A percentile compares a stretch with the other conserved stretches of the same genome.
Conservation (phyloP, 2,113 vertebrate species). For the Guaruba guarouba region DNA sequence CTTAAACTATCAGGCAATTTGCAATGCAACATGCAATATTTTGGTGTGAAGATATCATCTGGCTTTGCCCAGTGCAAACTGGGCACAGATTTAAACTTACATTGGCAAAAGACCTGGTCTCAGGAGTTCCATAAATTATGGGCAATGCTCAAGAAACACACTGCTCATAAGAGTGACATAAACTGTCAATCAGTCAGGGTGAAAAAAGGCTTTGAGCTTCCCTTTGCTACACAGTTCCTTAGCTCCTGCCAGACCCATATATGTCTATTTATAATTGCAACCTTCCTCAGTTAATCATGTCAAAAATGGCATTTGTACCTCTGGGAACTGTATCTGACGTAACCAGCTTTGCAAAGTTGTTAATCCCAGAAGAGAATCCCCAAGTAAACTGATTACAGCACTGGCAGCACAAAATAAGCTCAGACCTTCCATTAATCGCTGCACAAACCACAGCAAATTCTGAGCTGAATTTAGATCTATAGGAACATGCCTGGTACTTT, state of each 20-base stretch:
- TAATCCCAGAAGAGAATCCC: constrained; percentile 39
- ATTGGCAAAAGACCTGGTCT: neutral
- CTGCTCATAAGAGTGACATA: neutral
- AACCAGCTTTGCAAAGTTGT: neutral
- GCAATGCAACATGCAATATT: constrained; percentile 22
- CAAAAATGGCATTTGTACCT: constrained; percentile 24
- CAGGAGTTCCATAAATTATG: neutral
- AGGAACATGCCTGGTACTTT: neutral
- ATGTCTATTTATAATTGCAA: constrained; percentile 33
- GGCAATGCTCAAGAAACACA: neutral
- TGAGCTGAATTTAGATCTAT: constrained; percentile 27
- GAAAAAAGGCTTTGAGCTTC: neutral
- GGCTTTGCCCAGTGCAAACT: neutral
- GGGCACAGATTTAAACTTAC: neutral
- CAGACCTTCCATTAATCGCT: constrained; percentile 15
- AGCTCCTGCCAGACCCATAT: neutral
- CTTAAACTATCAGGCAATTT: neutral
- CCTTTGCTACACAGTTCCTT: neutral
- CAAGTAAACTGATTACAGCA: neutral
- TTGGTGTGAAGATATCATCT: constrained; percentile 4
- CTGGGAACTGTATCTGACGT: constrained; percentile 6
- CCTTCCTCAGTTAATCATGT: constrained; percentile 29
- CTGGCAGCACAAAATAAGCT: neutral
- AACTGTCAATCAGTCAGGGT: neutral
- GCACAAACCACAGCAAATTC: neutral